These are phyloP conservation scores for Anas bernieri DNA, from an alignment of 2,797 vertebrate genomes.

Conservation along the genomic window DNA sequence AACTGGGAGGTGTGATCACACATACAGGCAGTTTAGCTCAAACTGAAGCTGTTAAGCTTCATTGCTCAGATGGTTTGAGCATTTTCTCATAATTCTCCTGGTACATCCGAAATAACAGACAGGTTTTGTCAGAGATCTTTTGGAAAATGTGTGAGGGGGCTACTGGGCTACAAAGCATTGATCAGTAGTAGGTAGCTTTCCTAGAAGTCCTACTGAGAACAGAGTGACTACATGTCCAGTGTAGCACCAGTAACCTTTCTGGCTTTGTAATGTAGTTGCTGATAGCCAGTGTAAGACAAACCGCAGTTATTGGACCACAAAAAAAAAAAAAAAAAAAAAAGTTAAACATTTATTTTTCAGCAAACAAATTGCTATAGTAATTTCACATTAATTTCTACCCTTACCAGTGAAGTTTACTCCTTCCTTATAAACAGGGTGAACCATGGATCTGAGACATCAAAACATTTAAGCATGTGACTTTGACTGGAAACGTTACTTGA, in stretches of 20 bases:
- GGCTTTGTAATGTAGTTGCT: neutral
- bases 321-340: neutral
- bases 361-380: neutral
- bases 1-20: rapidly evolving
- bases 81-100: neutral
- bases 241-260: neutral
- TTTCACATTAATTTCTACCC: neutral
- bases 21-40: rapidly evolving
- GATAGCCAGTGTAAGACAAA: neutral
- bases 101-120: neutral
- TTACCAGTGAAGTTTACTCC: neutral
- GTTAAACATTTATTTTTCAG: neutral
- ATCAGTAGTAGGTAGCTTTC: rapidly evolving
- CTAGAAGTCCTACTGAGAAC: neutral
- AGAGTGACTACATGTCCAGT: neutral
- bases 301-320: neutral
- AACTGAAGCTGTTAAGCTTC: neutral
- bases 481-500: neutral
- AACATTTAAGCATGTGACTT: neutral
- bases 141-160: neutral
- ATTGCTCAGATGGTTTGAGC: neutral
- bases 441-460: neutral
- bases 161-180: neutral
- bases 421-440: neutral
- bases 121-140: neutral